Evolutionary conservation across 1,140 invertebrate genomes (phyloP), one percentile per base, ranked within the genome.

Genomic region (Leptopilina boulardi): DNA sequence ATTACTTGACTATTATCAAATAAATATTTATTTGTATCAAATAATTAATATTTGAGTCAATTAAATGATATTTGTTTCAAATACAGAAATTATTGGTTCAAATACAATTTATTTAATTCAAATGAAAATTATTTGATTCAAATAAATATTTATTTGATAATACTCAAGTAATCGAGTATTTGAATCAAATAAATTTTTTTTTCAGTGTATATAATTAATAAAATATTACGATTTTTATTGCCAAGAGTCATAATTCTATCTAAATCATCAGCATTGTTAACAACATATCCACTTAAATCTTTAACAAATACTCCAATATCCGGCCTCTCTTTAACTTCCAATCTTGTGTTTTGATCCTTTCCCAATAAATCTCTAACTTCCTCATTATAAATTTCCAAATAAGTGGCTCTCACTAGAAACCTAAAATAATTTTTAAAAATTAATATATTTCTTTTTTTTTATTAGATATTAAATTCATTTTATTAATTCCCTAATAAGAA

Each of bases 371-470:
- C 97, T 82, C 95, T 92, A 3, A 96, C 94, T 87, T 96, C 95
- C 89, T 96, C 96, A 86, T 96, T 96, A 80, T 96, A 96, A 73
- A 96, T 95, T 89, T 96, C 95, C 79, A 97, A 90, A 90, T 96
- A 94, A 44, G 95, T 95, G 54, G 96, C 92, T 86, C 96, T 90
- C 71, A 97, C 93, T 80, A 97, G 86, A 91, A 97, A 94, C 88
- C 95, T 96, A 83, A 79, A 90, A 87, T 34, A 44, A 77, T 59
- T 19, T 47, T 72, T 71, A 18, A 56, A 74, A 54, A n/a, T 47
- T 75, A 47, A 47, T 73, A 21, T 38, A 77, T 19, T 26, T 70
- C 56, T 77, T 76, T 74, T 71, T 73, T 3, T 79, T n/a, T n/a
- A n/a, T n/a, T n/a, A n/a, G n/a, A n/a, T n/a, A n/a, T n/a, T n/a